These are phyloP conservation scores for Cephus spinipes DNA, from an alignment of 2,888 invertebrate species.

Conservation along the genomic window DNA sequence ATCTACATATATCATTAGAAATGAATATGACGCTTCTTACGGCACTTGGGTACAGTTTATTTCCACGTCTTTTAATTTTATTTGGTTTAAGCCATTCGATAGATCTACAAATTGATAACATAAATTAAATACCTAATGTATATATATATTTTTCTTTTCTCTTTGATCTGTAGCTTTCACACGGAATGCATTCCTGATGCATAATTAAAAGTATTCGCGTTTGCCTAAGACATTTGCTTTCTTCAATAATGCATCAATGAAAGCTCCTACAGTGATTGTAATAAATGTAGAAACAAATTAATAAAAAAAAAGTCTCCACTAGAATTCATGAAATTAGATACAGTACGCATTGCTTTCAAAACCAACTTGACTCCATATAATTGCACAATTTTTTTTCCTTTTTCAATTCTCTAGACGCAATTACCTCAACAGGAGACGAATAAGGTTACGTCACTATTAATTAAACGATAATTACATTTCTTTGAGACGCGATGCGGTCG, in stretches of 20 bases:
- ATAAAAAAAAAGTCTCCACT: background rate
- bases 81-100: conserved; percentile 22
- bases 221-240: background rate
- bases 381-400: background rate
- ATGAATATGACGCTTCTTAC: conserved; percentile 26
- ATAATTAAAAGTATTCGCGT: background rate
- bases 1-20: background rate
- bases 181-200: background rate
- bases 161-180: background rate
- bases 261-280: background rate
- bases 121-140: background rate
- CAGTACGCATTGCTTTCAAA: conserved; percentile 17
- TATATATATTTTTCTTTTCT: background rate
- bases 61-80: conserved; percentile 18
- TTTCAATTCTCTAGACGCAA: background rate
- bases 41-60: conserved; percentile 43
- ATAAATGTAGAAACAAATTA: background rate
- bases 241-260: background rate
- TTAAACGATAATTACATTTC: background rate
- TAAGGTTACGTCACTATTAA: background rate
- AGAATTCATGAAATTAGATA: background rate
- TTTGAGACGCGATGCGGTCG: background rate
- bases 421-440: background rate
- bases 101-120: conserved; percentile 7
- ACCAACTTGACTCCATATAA: conserved; percentile 11